A percentile compares a stretch with the other conserved stretches of the same genome.
Evolutionary conservation across 2,113 vertebrate genomes (phyloP).

Genomic region (Lamprotornis superbus): DNA sequence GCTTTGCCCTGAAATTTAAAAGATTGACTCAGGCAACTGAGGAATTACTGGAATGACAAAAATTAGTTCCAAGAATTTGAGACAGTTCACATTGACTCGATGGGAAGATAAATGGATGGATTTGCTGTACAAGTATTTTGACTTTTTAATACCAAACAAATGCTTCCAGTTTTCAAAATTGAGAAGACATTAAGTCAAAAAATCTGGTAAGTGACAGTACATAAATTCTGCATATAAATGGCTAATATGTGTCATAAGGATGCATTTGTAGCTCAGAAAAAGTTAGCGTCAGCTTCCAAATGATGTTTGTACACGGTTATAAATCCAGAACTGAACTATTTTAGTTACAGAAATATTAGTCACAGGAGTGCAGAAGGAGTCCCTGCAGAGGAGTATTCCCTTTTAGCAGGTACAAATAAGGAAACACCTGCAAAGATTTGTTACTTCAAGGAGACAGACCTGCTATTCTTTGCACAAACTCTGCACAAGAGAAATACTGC

Average conservation of each 20-base stretch:
- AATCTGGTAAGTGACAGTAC: slow-evolving; percentile 36
- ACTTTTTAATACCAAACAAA: slow-evolving; percentile 17
- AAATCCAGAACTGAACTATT: slow-evolving; percentile 59
- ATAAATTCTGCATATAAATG: slow-evolving; percentile 42
- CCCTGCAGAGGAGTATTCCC: slow-evolving; percentile 74
- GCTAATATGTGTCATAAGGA: slow-evolving; percentile 63
- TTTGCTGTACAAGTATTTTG: not conserved
- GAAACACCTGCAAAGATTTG: slow-evolving; percentile 71
- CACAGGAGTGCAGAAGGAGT: slow-evolving; percentile 76
- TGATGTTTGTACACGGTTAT: slow-evolving; percentile 57
- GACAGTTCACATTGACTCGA: not conserved
- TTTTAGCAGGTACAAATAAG: slow-evolving; percentile 72
- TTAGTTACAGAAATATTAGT: slow-evolving; percentile 75
- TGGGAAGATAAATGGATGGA: not conserved
- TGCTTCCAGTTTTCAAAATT: slow-evolving; percentile 15
- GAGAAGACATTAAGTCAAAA: slow-evolving; percentile 19
- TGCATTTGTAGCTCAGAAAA: slow-evolving; percentile 62
- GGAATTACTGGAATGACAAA: slow-evolving; percentile 41
- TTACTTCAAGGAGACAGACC: slow-evolving; percentile 75
- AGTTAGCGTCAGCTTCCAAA: slow-evolving; percentile 64
- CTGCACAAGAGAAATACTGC: slow-evolving; percentile 70
- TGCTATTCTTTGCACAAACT: slow-evolving; percentile 72
- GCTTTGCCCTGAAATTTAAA: slow-evolving; percentile 58
- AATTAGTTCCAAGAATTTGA: not conserved
- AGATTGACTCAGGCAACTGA: slow-evolving; percentile 27